phyloP scores from a whole-genome alignment of 2,113 vertebrate species.

The Sebastes schlegelii region DNA sequence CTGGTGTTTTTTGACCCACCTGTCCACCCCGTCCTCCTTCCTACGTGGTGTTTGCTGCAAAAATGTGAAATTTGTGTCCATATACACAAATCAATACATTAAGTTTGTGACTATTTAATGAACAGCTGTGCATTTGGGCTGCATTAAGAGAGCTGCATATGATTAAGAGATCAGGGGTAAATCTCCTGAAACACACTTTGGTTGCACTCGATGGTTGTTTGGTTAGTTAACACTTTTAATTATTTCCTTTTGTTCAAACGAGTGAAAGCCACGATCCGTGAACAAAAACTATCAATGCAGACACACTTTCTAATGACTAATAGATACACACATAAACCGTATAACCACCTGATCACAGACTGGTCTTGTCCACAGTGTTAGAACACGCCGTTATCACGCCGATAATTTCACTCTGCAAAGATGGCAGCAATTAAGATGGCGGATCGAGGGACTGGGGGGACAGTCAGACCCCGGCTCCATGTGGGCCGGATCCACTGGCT shows the following conservation, averaged over 20 bases:
- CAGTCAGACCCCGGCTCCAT: conserved; percentile 28
- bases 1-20: no score
- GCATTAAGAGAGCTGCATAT: background rate
- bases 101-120: no score
- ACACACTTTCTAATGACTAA: background rate
- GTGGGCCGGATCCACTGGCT: conserved; percentile 44
- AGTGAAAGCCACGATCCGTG: background rate
- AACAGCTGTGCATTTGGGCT: no score
- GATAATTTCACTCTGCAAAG: conserved; percentile 41
- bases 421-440: conserved; percentile 74
- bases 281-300: background rate
- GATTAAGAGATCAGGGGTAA: conserved; percentile 10
- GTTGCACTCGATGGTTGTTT: conserved; percentile 9
- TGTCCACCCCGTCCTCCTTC: no score
- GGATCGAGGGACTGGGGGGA: conserved; percentile 38
- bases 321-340: background rate
- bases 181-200: conserved; percentile 10
- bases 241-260: background rate
- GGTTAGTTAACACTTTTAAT: background rate
- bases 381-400: background rate
- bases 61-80: no score
- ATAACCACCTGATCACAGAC: background rate
- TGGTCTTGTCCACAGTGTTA: background rate
- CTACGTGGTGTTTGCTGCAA: no score
- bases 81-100: no score